Evolutionary conservation across 2,113 vertebrate genomes (phyloP).

Genomic region (Lophius piscatorius): DNA sequence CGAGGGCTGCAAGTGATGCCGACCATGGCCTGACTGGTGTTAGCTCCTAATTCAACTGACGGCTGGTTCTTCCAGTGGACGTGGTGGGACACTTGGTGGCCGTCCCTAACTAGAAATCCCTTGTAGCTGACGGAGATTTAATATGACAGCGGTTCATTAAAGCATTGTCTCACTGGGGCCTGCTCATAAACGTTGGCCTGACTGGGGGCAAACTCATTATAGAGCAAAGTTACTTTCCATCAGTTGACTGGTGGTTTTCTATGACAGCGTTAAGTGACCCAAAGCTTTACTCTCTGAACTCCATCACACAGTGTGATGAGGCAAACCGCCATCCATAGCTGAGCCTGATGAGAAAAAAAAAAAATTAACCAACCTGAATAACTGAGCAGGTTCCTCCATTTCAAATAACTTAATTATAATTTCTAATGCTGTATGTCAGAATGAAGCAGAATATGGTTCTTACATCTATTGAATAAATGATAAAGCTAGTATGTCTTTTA

Average conservation of each 20-base stretch:
- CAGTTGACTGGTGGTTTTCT: slow-evolving; percentile 45
- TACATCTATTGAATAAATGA: too few relatives aligned
- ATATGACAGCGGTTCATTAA: slow-evolving; percentile 65
- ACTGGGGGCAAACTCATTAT: slow-evolving; percentile 65
- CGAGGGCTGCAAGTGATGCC: slow-evolving; percentile 2
- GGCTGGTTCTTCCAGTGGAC: slow-evolving; percentile 20
- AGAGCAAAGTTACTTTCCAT: slow-evolving; percentile 54
- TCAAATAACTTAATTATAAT: too few relatives aligned
- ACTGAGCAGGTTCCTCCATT: too few relatives aligned
- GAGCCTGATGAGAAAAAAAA: too few relatives aligned
- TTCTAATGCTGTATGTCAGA: too few relatives aligned
- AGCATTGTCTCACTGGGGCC: slow-evolving; percentile 38
- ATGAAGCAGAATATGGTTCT: too few relatives aligned
- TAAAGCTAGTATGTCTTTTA: too few relatives aligned
- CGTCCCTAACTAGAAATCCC: slow-evolving; percentile 54
- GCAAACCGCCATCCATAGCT: background rate
- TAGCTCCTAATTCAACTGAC: slow-evolving; percentile 18
- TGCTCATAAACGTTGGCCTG: slow-evolving; percentile 43
- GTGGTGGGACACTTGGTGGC: slow-evolving; percentile 45
- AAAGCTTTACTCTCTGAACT: slow-evolving; percentile 11
- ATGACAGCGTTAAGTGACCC: slow-evolving; percentile 56
- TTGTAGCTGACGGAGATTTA: slow-evolving; percentile 50
- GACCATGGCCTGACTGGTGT: slow-evolving; percentile 35
- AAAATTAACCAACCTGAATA: too few relatives aligned
- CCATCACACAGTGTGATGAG: slow-evolving; percentile 19